Percentiles rank a stretch among this genome's conserved stretches.
phyloP scores from a whole-genome alignment of 2,797 vertebrate species.

The Heliangelus exortis region DNA sequence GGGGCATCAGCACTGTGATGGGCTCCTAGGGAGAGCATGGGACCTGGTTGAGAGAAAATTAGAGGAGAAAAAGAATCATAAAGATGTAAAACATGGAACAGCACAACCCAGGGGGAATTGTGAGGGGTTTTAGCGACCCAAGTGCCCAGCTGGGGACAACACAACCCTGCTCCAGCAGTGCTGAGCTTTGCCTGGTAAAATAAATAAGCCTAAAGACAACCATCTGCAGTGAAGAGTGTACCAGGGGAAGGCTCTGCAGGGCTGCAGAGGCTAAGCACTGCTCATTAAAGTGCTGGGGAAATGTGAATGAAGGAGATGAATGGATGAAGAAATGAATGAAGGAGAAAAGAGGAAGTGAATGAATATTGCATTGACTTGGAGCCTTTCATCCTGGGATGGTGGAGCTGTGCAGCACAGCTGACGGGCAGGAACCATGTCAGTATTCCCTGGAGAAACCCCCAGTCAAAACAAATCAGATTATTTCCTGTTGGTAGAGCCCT shows the following conservation, averaged over 20 bases:
- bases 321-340: slow-evolving; percentile 70
- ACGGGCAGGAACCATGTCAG: background rate
- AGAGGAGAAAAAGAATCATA: background rate
- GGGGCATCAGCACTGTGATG: accelerated
- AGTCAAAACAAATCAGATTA: slow-evolving; percentile 30
- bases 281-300: slow-evolving; percentile 46
- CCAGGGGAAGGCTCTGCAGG: slow-evolving; percentile 28
- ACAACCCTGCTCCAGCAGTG: background rate
- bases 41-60: background rate
- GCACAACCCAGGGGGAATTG: background rate
- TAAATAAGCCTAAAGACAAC: background rate
- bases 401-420: slow-evolving; percentile 4
- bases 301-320: slow-evolving; percentile 72
- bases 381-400: slow-evolving; percentile 50
- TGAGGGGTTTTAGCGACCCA: background rate
- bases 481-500: slow-evolving; percentile 30
- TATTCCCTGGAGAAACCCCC: background rate
- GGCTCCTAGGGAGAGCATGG: accelerated
- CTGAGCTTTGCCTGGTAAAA: background rate
- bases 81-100: background rate
- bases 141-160: background rate
- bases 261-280: slow-evolving; percentile 38
- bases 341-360: slow-evolving; percentile 65
- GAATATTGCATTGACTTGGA: slow-evolving; percentile 61
- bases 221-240: background rate